Evolutionary conservation across 2,888 invertebrate species (phyloP), one percentile per base, ranked within the genome.

Genomic region (Tuberolachnus salignus): DNA sequence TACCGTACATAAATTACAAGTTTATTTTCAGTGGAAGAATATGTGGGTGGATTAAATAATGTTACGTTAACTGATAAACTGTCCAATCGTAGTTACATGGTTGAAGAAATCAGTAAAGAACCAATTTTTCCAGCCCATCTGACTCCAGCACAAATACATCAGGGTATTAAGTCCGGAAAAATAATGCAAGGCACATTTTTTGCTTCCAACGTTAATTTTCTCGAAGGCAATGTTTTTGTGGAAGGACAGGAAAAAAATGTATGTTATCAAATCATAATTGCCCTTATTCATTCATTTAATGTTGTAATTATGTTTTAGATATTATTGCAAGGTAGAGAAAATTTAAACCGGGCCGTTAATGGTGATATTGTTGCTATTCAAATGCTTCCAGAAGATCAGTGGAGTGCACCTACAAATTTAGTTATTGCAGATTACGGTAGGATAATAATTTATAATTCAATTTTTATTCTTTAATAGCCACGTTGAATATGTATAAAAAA

Each of bases 351-450:
- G 81, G 95, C 97, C 3, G 93, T 98, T 0, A 94, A 98, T 85
- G 97, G 95, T 8, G 99, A 99, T 85, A 87, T 92, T 57, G 97
- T 99, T 8, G 98, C 96, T 8, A 87, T 99, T 73, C 91, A 96
- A 86, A 86, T 99, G 66, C 88, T 98, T 66, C 93, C 96, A 0
- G 90, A 97, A 87, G 89, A 89, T 10, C 89, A 98, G 83, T 99
- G 99, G 99, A 90, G 92, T 10, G 90, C 91, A 57, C 97, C 97
- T 0, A 95, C 95, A 85, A 95, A 93, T 82, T 90, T 94, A 70
- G 82, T 83, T 53, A 63, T 83, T 19, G 74, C 92, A 84, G 92
- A 92, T 80, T 85, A 85, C 49, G 87, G 86, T 74, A 84, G 84
- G 44, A 34, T 26, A 55, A 44, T 23, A 42, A 66, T 72, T 21